Conservation (phyloP, 2,797 vertebrate species). For the Tolypeutes matacus region DNA sequence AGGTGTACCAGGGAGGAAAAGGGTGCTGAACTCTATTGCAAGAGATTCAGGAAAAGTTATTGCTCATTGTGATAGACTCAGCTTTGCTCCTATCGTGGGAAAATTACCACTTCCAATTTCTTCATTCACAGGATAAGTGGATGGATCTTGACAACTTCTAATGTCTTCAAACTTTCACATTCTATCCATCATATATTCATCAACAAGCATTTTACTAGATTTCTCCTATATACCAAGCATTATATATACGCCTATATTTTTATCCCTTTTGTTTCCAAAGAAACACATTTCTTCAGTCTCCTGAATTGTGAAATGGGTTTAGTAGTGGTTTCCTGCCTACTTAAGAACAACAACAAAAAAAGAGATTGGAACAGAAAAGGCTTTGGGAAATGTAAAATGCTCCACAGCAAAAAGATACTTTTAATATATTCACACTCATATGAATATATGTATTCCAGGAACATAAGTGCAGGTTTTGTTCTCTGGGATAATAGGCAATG, state of each 20-base stretch:
- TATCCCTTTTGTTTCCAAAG: constrained; percentile 7
- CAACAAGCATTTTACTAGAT: not conserved
- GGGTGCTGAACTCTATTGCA: not conserved
- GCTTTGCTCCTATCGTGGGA: not conserved
- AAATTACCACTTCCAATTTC: not conserved
- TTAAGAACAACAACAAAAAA: not conserved
- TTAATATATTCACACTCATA: not conserved
- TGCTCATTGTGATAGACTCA: not conserved
- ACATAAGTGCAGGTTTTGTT: not conserved
- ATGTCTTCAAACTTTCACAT: constrained; percentile 22
- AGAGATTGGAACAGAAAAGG: not conserved
- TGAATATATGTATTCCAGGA: not conserved
- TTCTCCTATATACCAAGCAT: not conserved
- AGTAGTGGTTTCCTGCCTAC: not conserved
- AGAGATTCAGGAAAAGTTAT: not conserved
- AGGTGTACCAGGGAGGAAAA: not conserved
- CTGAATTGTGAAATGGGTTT: not conserved
- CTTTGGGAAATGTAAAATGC: constrained; percentile 5
- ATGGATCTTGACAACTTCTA: not conserved
- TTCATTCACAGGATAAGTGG: not conserved
- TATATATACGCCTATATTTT: not conserved
- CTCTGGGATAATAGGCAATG: constrained; percentile 17
- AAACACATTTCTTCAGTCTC: not conserved
- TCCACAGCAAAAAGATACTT: not conserved
- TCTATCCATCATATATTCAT: not conserved